These are phyloP conservation scores for Lissocephala sabroskyi DNA, from an alignment of 2,888 invertebrate species.

Conservation along the genomic window DNA sequence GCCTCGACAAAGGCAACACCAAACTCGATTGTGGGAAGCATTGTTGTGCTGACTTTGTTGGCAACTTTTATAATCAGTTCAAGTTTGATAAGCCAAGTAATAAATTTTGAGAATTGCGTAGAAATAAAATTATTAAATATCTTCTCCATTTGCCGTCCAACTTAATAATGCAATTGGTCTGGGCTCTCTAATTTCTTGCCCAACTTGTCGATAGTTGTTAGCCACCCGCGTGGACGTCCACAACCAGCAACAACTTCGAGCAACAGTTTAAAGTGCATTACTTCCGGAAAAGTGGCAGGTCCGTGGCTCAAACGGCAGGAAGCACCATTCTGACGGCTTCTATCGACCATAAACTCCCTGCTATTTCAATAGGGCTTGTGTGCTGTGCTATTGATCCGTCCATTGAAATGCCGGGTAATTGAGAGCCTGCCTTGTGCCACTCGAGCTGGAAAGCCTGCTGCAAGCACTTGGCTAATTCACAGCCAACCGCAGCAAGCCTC, in stretches of 20 bases:
- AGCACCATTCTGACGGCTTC: background rate
- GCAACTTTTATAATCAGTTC: constrained; percentile 60
- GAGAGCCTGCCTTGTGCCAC: background rate
- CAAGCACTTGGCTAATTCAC: constrained; percentile 1
- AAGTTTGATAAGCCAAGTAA: constrained; percentile 59
- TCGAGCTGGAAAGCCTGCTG: background rate
- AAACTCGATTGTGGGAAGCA: constrained; percentile 8
- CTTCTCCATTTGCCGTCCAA: constrained; percentile 4
- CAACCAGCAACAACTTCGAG: too few species aligned
- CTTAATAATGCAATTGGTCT: too few species aligned
- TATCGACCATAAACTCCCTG: background rate
- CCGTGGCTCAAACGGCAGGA: too few species aligned
- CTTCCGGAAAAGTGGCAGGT: too few species aligned
- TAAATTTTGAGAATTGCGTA: constrained; percentile 55
- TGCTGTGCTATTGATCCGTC: background rate
- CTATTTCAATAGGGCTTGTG: background rate
- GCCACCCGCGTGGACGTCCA: too few species aligned
- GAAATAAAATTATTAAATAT: constrained; percentile 35
- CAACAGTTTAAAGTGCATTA: too few species aligned
- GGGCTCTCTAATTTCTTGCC: too few species aligned
- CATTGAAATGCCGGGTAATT: background rate
- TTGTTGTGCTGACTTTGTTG: constrained; percentile 7
- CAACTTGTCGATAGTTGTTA: too few species aligned
- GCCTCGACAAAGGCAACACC: constrained; percentile 30
- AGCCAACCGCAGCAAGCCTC: background rate